These are phyloP conservation scores for Ctenopoma multispine DNA, from an alignment of 2,797 vertebrate species.

Conservation along the genomic window DNA sequence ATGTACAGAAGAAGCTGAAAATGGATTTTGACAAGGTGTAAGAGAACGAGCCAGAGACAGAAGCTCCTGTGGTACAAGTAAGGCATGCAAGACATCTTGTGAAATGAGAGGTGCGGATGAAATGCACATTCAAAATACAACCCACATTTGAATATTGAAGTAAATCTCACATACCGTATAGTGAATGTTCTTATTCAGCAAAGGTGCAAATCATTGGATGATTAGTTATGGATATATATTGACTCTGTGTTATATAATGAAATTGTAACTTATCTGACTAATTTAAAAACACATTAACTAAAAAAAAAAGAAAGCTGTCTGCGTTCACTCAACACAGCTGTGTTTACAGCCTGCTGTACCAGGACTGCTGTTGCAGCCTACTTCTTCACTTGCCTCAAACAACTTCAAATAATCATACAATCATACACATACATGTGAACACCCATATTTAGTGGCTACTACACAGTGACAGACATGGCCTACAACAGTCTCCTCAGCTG, in stretches of 20 bases:
- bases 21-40: constrained; percentile 46
- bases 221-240: background rate
- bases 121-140: constrained; percentile 9
- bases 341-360: constrained; percentile 61
- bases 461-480: constrained; percentile 53
- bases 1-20: constrained; percentile 42
- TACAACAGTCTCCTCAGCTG: constrained; percentile 66
- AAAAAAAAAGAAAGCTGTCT: constrained; percentile 16
- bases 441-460: constrained; percentile 31
- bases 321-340: constrained; percentile 65
- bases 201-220: background rate
- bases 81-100: background rate
- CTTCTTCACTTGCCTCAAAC: constrained; percentile 43
- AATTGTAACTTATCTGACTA: background rate
- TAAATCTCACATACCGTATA: background rate
- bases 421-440: constrained; percentile 4
- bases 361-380: constrained; percentile 27
- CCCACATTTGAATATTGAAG: background rate
- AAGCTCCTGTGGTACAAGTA: constrained; percentile 29
- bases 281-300: constrained; percentile 21
- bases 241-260: background rate
- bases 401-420: constrained; percentile 43
- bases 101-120: constrained; percentile 34
- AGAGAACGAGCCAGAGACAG: constrained; percentile 43
- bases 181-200: background rate